A percentile compares a stretch with the other conserved stretches of the same genome.
phyloP scores from a whole-genome alignment of 2,888 invertebrate species.

The Cactoblastis cactorum region DNA sequence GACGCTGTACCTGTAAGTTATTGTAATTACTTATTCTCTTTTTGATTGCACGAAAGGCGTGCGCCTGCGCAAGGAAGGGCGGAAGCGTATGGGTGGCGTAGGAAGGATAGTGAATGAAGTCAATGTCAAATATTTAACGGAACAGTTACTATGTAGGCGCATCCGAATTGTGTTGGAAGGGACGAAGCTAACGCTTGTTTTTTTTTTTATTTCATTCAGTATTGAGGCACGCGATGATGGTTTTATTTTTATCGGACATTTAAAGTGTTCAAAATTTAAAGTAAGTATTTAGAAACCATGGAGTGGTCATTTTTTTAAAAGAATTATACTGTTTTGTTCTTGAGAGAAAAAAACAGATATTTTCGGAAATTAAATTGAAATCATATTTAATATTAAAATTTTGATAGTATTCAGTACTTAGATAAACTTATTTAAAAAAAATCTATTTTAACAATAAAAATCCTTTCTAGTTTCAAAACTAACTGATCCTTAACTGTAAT shows the following conservation, averaged over 20 bases:
- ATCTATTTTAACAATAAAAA: too few species aligned
- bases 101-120: conserved; percentile 9
- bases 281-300: too few species aligned
- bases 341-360: too few species aligned
- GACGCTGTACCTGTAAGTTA: neutral
- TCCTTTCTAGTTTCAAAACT: too few species aligned
- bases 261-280: too few species aligned
- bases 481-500: neutral
- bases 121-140: conserved; percentile 17
- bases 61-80: conserved; percentile 1
- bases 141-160: conserved; percentile 13
- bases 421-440: too few species aligned
- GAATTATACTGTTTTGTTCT: too few species aligned
- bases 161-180: conserved; percentile 5
- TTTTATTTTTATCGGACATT: too few species aligned
- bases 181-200: neutral
- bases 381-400: too few species aligned
- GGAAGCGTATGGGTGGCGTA: conserved; percentile 15
- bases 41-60: conserved; percentile 6
- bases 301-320: too few species aligned
- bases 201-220: neutral
- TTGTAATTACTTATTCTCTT: neutral
- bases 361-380: too few species aligned
- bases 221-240: neutral
- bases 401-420: too few species aligned